Evolutionary conservation across 2,888 invertebrate species (phyloP).

Genomic region (Nymphalis c-album): DNA sequence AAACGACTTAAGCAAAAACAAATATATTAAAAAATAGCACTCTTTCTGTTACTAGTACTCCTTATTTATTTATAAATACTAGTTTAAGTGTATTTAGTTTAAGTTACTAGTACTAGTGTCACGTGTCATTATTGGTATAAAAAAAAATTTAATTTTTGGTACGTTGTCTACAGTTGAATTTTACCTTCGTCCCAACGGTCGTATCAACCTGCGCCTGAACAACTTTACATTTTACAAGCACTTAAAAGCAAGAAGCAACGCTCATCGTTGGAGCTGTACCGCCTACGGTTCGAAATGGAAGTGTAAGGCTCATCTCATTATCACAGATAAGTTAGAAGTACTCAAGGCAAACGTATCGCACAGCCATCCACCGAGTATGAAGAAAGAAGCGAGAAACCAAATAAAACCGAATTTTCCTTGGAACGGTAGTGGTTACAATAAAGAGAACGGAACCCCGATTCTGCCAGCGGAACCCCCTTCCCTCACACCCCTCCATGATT

Average conservation of each 20-base stretch:
- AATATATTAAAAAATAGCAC: no score
- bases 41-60: no score
- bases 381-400: slow-evolving; percentile 43
- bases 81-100: background rate
- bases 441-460: slow-evolving; percentile 38
- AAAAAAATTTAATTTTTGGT: slow-evolving; percentile 15
- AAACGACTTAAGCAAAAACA: no score
- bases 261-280: slow-evolving; percentile 72
- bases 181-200: slow-evolving; percentile 68
- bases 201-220: slow-evolving; percentile 69
- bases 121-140: background rate
- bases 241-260: slow-evolving; percentile 64
- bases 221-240: slow-evolving; percentile 73
- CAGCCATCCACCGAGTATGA: slow-evolving; percentile 60
- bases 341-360: slow-evolving; percentile 64
- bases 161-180: slow-evolving; percentile 54
- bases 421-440: slow-evolving; percentile 38
- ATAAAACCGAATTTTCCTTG: slow-evolving; percentile 32
- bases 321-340: slow-evolving; percentile 67
- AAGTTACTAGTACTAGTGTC: background rate
- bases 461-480: slow-evolving; percentile 39
- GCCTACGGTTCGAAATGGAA: slow-evolving; percentile 70
- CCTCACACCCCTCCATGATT: slow-evolving; percentile 60
- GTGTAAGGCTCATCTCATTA: slow-evolving; percentile 69
- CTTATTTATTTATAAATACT: background rate